These are phyloP conservation scores for Melanotaenia nigrans DNA, from an alignment of 2,797 vertebrate species.

Conservation along the genomic window DNA sequence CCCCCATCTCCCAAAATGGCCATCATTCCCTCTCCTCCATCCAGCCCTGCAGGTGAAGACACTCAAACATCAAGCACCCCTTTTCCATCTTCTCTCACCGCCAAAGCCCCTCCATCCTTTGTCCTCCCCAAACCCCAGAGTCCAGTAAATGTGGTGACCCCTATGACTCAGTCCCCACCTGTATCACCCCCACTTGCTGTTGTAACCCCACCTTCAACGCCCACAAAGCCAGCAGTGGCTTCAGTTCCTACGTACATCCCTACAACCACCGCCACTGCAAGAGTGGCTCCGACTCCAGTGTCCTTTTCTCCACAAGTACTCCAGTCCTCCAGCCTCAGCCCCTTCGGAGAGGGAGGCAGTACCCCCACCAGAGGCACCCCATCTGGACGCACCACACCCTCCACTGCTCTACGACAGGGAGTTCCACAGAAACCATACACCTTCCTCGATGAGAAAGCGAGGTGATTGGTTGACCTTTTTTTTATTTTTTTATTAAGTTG, in stretches of 20 bases:
- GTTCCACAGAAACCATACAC: slow-evolving; percentile 96
- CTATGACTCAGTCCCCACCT: slow-evolving; percentile 71
- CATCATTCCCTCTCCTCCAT: slow-evolving; percentile 2
- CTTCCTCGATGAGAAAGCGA: slow-evolving; percentile 92
- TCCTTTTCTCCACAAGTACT: slow-evolving; percentile 77
- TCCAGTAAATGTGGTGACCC: slow-evolving; percentile 78
- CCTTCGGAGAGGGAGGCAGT: slow-evolving; percentile 73
- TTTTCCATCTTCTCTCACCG: slow-evolving; percentile 38
- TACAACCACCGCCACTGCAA: slow-evolving; percentile 41
- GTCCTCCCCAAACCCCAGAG: slow-evolving; percentile 79
- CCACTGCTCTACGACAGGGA: slow-evolving; percentile 85
- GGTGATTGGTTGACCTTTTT: background rate
- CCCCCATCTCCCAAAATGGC: slow-evolving; percentile 11
- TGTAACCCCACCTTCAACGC: slow-evolving; percentile 53
- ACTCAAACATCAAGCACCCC: slow-evolving; percentile 8
- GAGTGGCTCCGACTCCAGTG: slow-evolving; percentile 49
- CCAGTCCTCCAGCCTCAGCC: slow-evolving; percentile 81
- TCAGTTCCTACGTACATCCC: slow-evolving; percentile 69
- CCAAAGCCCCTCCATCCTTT: slow-evolving; percentile 70
- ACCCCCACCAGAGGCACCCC: slow-evolving; percentile 66
- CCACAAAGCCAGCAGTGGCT: slow-evolving; percentile 61
- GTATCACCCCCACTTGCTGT: slow-evolving; percentile 47
- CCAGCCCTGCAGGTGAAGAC: slow-evolving; percentile 3
- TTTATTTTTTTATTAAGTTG: background rate
- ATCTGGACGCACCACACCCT: slow-evolving; percentile 63